Evolutionary conservation across 2,797 vertebrate genomes (phyloP).

Genomic region (Sebastes wilsoni): DNA sequence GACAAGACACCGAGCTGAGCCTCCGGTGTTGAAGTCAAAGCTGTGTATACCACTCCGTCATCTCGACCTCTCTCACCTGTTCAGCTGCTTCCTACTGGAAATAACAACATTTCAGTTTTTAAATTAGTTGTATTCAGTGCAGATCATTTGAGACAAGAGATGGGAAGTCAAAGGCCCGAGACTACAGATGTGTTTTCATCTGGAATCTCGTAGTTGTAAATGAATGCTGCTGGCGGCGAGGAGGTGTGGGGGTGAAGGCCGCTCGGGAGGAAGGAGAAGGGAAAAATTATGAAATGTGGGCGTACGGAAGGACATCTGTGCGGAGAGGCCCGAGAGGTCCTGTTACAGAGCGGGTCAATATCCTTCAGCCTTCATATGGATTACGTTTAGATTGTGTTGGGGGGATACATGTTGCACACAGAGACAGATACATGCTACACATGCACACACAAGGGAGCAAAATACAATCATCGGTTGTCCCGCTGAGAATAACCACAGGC

Average conservation of each 20-base stretch:
- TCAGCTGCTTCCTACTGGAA: not conserved
- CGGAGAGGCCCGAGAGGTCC: constrained; percentile 24
- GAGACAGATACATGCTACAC: constrained; percentile 4
- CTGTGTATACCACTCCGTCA: not conserved
- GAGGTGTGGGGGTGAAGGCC: constrained; percentile 45
- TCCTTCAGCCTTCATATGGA: constrained; percentile 26
- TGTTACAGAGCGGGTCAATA: constrained; percentile 41
- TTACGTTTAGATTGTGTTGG: constrained; percentile 36
- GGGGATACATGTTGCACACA: constrained; percentile 16
- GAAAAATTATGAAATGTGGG: constrained; percentile 53
- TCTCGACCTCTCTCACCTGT: not conserved
- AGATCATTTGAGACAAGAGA: not conserved
- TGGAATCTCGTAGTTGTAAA: constrained; percentile 26
- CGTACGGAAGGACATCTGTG: constrained; percentile 37
- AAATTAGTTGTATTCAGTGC: not conserved
- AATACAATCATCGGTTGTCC: constrained; percentile 26
- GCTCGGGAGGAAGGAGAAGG: constrained; percentile 47
- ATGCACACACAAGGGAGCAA: not conserved
- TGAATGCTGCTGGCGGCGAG: constrained; percentile 21
- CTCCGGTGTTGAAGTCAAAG: not conserved
- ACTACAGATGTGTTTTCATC: constrained; percentile 14
- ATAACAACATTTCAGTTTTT: not conserved
- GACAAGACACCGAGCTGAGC: not conserved
- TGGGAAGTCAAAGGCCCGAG: not conserved
- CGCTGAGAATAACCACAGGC: constrained; percentile 19